Evolutionary conservation across 2,797 vertebrate species (phyloP), one percentile per base, ranked within the genome.

Genomic region (Holocentrus rufus): DNA sequence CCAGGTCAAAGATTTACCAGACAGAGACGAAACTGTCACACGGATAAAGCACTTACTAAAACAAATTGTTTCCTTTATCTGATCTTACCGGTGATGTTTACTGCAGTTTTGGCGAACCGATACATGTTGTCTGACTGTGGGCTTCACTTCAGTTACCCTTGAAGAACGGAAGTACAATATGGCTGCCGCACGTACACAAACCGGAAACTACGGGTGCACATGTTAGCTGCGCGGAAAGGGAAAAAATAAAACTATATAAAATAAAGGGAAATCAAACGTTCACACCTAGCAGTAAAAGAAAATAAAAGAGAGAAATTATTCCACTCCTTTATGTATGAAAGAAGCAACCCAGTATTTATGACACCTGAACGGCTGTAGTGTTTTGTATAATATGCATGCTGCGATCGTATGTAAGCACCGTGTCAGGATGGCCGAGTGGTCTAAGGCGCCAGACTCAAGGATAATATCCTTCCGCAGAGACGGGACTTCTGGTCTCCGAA

Each of bases 371-470:
- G n/a, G n/a, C n/a, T n/a, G n/a, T n/a, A n/a, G n/a, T n/a, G n/a
- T n/a, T n/a, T n/a, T n/a, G n/a, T n/a, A n/a, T n/a, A n/a, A n/a
- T n/a, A n/a, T n/a, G n/a, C n/a, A 4, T 31, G 17, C 0, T 0
- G 0, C 0, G 0, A 0, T 0, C 4, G 13, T 0, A 1, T n/a
- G n/a, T n/a, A n/a, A n/a, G 7, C 2, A 30, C 0, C 49, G 86
- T 94, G 93, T 95, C 93, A 95, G 93, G 93, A 95, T 94, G 93
- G 93, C 93, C 93, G 94, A 94, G 94, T 93, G 93, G 93, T 94
- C 94, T 94, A 94, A 94, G 93, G 93, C 93, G 93, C 94, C 94
- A 94, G 93, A 95, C 93, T 95, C 93, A 95, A 94, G 93, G 93
- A 64, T 31, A 0, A n/a, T 0, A 5, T 65, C 92, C 92, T 94